These are phyloP conservation scores for Drosophila persimilis DNA, from an alignment of 1,140 invertebrate species.

Conservation along the genomic window DNA sequence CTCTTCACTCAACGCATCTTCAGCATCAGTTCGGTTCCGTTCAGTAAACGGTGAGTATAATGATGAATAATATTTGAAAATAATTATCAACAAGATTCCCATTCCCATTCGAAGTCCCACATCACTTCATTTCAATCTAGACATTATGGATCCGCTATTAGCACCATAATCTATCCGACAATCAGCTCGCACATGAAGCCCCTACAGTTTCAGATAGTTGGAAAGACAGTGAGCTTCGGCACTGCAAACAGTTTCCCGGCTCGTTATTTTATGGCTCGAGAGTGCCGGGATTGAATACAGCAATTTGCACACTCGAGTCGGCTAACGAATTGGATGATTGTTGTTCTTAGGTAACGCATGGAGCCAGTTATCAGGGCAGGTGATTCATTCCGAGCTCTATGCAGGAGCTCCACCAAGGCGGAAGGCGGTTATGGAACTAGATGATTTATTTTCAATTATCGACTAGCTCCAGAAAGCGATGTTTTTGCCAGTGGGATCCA, in stretches of 20 bases:
- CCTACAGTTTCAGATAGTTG: conserved; percentile 12
- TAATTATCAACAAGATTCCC: conserved; percentile 37
- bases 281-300: conserved; percentile 16
- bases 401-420: no score
- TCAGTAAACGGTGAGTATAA: conserved; percentile 55
- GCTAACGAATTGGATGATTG: conserved; percentile 11
- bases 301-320: conserved; percentile 6
- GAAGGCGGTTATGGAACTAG: no score
- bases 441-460: no score
- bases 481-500: no score
- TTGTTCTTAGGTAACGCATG: conserved; percentile 13
- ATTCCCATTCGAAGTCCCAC: conserved; percentile 6
- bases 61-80: conserved; percentile 39
- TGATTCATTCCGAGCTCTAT: background rate
- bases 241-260: conserved; percentile 12
- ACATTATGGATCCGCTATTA: conserved; percentile 30
- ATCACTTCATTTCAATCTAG: conserved; percentile 6
- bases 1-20: conserved; percentile 4
- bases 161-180: conserved; percentile 26
- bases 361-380: conserved; percentile 9
- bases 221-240: conserved; percentile 19
- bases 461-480: no score
- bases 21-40: conserved; percentile 33
- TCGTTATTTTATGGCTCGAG: conserved; percentile 8
- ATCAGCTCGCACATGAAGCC: conserved; percentile 21